phyloP scores from a whole-genome alignment of 2,797 vertebrate genomes.

The Urosaurus nigricauda region DNA sequence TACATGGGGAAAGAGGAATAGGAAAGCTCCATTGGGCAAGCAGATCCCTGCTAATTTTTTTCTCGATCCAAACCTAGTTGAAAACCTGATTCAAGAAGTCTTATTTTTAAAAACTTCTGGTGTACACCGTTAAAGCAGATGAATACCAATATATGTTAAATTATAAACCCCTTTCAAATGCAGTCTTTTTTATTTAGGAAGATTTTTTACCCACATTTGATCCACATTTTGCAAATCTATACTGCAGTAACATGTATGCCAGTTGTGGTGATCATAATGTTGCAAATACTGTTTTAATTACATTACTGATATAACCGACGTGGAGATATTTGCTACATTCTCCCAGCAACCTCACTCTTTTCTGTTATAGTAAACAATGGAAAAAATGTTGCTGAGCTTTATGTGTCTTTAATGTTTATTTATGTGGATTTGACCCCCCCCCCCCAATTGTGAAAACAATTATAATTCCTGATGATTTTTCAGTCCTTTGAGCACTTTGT shows the following conservation, averaged over 20 bases:
- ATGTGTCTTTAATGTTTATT: accelerated
- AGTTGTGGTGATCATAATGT: not conserved
- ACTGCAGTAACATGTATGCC: not conserved
- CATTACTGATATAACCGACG: not conserved
- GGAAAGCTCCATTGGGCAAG: not conserved
- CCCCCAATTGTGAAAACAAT: not conserved
- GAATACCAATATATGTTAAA: not conserved
- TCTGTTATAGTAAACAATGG: not conserved
- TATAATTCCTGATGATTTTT: slow-evolving; percentile 12
- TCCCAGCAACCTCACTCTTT: not conserved
- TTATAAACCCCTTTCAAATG: not conserved
- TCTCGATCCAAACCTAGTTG: not conserved
- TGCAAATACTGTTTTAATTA: not conserved
- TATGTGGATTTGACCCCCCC: not conserved
- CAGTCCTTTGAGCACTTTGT: slow-evolving; percentile 21
- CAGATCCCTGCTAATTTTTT: not conserved
- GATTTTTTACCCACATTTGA: not conserved
- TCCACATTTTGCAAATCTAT: not conserved
- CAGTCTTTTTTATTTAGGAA: not conserved
- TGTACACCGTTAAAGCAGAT: not conserved
- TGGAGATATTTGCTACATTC: not conserved
- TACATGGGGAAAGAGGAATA: no score
- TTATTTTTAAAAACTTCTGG: not conserved
- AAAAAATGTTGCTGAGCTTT: not conserved
- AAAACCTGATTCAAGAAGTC: no score